Conservation (phyloP, 2,113 vertebrate species). For the Ceyx margarethae region DNA sequence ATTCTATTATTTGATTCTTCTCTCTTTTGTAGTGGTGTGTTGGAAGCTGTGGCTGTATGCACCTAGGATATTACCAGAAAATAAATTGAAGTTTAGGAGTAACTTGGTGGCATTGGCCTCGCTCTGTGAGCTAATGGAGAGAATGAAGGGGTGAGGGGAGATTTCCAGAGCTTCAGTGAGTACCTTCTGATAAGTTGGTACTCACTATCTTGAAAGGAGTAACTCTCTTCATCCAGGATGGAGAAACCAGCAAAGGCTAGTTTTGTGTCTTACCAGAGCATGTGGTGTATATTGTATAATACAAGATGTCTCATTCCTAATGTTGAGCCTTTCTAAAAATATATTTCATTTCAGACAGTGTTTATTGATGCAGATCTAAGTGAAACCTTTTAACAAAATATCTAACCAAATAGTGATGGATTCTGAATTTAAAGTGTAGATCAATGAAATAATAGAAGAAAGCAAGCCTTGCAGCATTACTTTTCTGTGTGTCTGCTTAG, state of each 20-base stretch:
- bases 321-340: neutral
- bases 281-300: rapidly evolving
- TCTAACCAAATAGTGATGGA: neutral
- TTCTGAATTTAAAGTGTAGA: neutral
- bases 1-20: neutral
- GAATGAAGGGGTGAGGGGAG: no score
- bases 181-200: neutral
- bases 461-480: neutral
- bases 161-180: neutral
- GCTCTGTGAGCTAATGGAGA: neutral
- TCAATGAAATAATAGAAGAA: neutral
- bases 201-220: neutral
- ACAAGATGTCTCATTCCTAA: neutral
- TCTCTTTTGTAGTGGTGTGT: neutral
- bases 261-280: neutral
- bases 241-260: neutral
- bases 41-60: neutral
- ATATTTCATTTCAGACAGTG: neutral
- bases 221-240: neutral
- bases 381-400: neutral
- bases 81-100: neutral
- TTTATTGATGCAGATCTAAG: neutral
- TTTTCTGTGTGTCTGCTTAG: neutral
- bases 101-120: neutral
- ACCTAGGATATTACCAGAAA: neutral